These are phyloP conservation scores for Furcula furcula DNA, from an alignment of 2,888 invertebrate species.

Conservation along the genomic window DNA sequence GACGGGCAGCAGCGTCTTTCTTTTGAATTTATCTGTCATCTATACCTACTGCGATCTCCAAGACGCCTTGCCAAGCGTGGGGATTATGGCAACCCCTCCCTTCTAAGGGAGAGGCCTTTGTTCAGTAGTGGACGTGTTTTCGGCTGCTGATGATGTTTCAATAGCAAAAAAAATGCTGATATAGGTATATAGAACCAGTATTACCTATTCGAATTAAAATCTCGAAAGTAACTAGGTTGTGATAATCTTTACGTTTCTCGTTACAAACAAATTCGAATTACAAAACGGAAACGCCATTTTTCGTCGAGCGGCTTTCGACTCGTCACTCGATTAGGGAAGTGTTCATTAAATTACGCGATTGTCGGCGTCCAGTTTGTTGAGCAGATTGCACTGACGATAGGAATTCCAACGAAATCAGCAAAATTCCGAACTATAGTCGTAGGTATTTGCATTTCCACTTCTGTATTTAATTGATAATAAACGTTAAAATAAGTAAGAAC, in stretches of 20 bases:
- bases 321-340: slow-evolving; percentile 72
- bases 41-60: too few species aligned
- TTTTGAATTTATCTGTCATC: too few species aligned
- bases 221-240: not conserved
- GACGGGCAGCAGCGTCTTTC: too few species aligned
- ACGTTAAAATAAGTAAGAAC: slow-evolving; percentile 30
- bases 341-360: slow-evolving; percentile 76
- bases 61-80: too few species aligned
- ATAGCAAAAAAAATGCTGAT: too few species aligned
- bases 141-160: too few species aligned
- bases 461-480: slow-evolving; percentile 46
- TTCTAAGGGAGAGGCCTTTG: too few species aligned
- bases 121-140: too few species aligned
- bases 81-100: too few species aligned
- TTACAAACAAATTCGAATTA: slow-evolving; percentile 27
- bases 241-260: slow-evolving; percentile 12
- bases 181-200: too few species aligned
- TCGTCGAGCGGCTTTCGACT: slow-evolving; percentile 47
- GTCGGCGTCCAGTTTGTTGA: slow-evolving; percentile 63
- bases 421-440: slow-evolving; percentile 29
- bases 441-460: slow-evolving; percentile 27
- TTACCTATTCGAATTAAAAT: too few species aligned
- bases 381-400: slow-evolving; percentile 60
- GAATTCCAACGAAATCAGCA: slow-evolving; percentile 51
- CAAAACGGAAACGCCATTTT: slow-evolving; percentile 51